phyloP scores from a whole-genome alignment of 2,888 invertebrate species.

The Cenopis cana region DNA sequence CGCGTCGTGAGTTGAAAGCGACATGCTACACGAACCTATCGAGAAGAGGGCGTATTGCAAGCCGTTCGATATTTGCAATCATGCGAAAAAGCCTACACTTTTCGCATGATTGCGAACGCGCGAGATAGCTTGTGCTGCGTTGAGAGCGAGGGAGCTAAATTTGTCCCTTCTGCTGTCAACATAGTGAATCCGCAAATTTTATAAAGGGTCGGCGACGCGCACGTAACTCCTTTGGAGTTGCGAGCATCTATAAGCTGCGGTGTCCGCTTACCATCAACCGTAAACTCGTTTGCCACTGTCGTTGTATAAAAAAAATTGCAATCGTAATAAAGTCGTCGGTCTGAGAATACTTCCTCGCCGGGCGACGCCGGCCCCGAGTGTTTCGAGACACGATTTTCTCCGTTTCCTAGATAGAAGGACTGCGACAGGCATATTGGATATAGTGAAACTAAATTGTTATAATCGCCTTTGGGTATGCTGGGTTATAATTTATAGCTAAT shows the following conservation, averaged over 20 bases:
- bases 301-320: slow-evolving; percentile 9
- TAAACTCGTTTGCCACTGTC: too few species aligned
- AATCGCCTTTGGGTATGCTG: slow-evolving; percentile 13
- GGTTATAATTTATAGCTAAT: slow-evolving; percentile 2
- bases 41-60: slow-evolving; percentile 45
- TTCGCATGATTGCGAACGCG: too few species aligned
- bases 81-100: slow-evolving; percentile 5
- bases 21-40: slow-evolving; percentile 64
- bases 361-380: slow-evolving; percentile 35
- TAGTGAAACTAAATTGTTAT: slow-evolving; percentile 40
- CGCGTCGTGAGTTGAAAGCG: slow-evolving; percentile 73
- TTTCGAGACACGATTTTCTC: slow-evolving; percentile 46
- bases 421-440: slow-evolving; percentile 28
- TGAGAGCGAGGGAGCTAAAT: too few species aligned
- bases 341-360: slow-evolving; percentile 37
- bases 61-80: slow-evolving; percentile 24
- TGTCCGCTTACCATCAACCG: too few species aligned
- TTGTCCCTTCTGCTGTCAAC: too few species aligned
- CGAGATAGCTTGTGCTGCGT: too few species aligned
- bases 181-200: too few species aligned
- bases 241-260: too few species aligned
- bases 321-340: slow-evolving; percentile 21
- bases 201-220: too few species aligned
- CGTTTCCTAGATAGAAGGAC: slow-evolving; percentile 37
- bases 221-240: too few species aligned